Base-by-base conservation (phyloP, 2,113 vertebrate species). In the Scartelaos histophorus region DNA sequence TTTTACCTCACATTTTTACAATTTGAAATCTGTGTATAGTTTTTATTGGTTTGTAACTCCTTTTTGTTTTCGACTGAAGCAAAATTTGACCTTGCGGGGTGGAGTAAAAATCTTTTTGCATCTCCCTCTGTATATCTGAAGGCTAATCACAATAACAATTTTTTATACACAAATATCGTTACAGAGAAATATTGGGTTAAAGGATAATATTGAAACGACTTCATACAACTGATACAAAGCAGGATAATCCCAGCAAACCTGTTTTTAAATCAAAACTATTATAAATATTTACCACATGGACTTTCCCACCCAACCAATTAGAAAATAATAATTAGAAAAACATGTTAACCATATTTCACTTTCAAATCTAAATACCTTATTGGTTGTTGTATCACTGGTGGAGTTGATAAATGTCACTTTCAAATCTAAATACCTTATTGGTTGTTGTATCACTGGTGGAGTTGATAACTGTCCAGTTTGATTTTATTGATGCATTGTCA, bases 371-470 rank as follows among this genome's bases (percentile, higher is more conserved):
- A 43, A 43, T 1, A 93, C 92, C 88, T 83, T 84, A 13, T 88
- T 79, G 16, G 74, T 66, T 0, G 74, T 49, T 3, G 71, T 86
- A 38, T 81, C 53, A 80, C 85, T 89, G n/a, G 88, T 84, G 21
- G 88, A 85, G 53, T 85, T 85, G 25, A 75, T 35, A 13, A 5
- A 47, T 29, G 74, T n/a, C 38, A 43, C 38, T 43, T 43, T 43
- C 9, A 43, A 10, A 43, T 43, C 38, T 29, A 43, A 43, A 43
- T 1, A 93, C 92, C 88, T 83, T 84, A 13, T 88, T 79, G 16
- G 74, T 66, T 0, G 74, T 49, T 3, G 71, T 86, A 38, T 81
- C 53, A 80, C 85, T 89, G n/a, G 88, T 84, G 21, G 88, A 85
- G 53, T 85, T 85, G 25, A 75, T 35, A 13, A 5, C 53, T 29